Conservation (phyloP, 1,140 invertebrate species). For the Archegozetes longisetosus region DNA sequence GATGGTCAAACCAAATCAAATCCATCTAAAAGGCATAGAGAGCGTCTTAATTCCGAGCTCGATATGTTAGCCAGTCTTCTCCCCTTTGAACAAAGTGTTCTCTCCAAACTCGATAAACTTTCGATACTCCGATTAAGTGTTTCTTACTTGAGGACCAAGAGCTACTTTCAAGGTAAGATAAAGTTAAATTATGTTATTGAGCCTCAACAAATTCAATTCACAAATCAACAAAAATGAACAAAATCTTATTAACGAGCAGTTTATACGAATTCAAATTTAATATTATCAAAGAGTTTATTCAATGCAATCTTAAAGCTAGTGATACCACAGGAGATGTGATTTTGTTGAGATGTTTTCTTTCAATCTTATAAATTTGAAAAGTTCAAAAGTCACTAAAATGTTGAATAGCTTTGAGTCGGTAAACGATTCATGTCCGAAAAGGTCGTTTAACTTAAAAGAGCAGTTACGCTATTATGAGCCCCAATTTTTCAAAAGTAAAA, state of each 20-base stretch:
- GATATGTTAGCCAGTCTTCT: slow-evolving; percentile 92
- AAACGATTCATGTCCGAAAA: background rate
- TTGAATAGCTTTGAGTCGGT: no score
- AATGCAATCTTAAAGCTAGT: no score
- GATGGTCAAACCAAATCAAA: slow-evolving; percentile 96
- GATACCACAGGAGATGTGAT: no score
- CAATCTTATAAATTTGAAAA: no score
- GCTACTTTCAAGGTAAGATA: slow-evolving; percentile 91
- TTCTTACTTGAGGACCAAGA: slow-evolving; percentile 94
- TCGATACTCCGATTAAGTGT: slow-evolving; percentile 93
- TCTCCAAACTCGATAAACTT: slow-evolving; percentile 92
- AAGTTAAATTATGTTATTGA: background rate
- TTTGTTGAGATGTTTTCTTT: no score
- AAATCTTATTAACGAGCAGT: no score
- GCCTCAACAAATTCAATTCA: background rate
- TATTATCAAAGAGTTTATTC: no score
- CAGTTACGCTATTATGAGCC: background rate
- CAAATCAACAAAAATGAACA: no score
- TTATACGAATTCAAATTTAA: no score
- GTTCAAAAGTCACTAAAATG: no score
- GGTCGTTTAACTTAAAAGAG: background rate
- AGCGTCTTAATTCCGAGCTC: slow-evolving; percentile 90
- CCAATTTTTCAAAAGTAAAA: no score
- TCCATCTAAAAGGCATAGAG: slow-evolving; percentile 91
- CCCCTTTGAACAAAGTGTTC: slow-evolving; percentile 94